A percentile compares a stretch with the other conserved stretches of the same genome.
Evolutionary conservation across 1,140 invertebrate genomes (phyloP).

Genomic region (Dufourea novaeangliae): DNA sequence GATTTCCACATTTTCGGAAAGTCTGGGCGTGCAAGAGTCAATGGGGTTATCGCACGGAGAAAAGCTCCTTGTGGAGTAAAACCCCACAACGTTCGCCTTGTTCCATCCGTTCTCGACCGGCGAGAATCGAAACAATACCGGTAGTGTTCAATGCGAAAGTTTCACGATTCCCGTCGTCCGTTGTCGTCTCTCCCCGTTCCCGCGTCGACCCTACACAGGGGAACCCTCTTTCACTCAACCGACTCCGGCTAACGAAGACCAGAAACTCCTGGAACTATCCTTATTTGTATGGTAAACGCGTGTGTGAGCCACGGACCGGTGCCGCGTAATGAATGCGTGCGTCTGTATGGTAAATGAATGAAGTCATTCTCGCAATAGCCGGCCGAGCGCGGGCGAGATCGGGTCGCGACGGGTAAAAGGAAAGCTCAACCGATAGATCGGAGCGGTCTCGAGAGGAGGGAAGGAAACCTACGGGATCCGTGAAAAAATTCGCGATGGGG

Average conservation of each 20-base stretch:
- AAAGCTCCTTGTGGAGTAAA: constrained; percentile 57
- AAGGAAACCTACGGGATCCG: too few relatives aligned
- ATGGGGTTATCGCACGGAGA: constrained; percentile 59
- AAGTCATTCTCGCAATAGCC: constrained; percentile 52
- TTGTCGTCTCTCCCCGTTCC: constrained; percentile 49
- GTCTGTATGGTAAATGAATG: constrained; percentile 57
- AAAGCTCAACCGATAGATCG: neutral
- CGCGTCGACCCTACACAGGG: constrained; percentile 50
- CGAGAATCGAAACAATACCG: constrained; percentile 65
- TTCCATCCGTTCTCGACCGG: constrained; percentile 53
- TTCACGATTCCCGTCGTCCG: constrained; percentile 57
- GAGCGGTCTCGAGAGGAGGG: too few relatives aligned
- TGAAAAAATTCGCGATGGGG: too few relatives aligned
- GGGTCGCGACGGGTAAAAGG: neutral
- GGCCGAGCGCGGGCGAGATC: neutral
- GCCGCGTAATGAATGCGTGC: constrained; percentile 25
- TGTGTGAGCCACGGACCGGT: constrained; percentile 42
- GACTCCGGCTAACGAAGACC: constrained; percentile 70
- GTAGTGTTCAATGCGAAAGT: constrained; percentile 69
- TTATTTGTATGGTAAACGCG: constrained; percentile 48
- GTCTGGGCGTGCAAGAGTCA: neutral
- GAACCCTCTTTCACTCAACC: constrained; percentile 61
- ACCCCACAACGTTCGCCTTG: constrained; percentile 64
- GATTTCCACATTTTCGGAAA: constrained; percentile 44
- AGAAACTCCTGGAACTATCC: constrained; percentile 66